Base-by-base conservation (phyloP, 2,113 vertebrate genomes). In the Neomonachus schauinslandi region DNA sequence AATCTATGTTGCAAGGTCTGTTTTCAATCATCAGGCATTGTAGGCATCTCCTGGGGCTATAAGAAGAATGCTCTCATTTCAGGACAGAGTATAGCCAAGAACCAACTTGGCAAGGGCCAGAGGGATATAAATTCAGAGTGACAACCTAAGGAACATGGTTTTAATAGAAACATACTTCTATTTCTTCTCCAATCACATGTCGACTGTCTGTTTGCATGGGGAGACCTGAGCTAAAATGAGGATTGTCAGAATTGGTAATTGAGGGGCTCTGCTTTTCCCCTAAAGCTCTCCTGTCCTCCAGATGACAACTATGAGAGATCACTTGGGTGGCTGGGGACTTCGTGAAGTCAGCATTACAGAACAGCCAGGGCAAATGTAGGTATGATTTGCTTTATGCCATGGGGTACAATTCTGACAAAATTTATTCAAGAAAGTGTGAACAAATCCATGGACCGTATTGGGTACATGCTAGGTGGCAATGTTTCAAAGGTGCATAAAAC, bases 201-300 rank as follows among this genome's bases (percentile, higher is more conserved):
- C 96, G 96, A 86, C 97, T 98, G 96, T 98, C 98, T 83, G 65
- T 96, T 98, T 98, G 95, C 59, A 98, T 98, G 92, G 95, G 80
- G 39, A 98, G 84, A 21, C 51, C 89, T 96, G 94, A 95, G 94
- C 96, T 98, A 92, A 98, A 98, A 99, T 97, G 98, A 79, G 72
- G 95, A 98, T 98, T 99, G 98, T 98, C 98, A 98, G 98, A 98
- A 96, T 46, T 98, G 98, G 98, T 98, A 98, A 98, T 96, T 90
- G 83, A 85, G 67, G 95, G 46, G 69, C 92, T 96, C 5, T 26
- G 71, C 6, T 97, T 51, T 91, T 95, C 96, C 96, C 97, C 92
- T 18, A 85, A 80, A 59, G 22, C 53, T 93, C 82, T 36, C 77
- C 49, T 94, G 69, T 83, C 22, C 53, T 98, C 33, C 96, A 98